Evolutionary conservation across 2,888 invertebrate genomes (phyloP).

Genomic region (Drosophila buzzatii): DNA sequence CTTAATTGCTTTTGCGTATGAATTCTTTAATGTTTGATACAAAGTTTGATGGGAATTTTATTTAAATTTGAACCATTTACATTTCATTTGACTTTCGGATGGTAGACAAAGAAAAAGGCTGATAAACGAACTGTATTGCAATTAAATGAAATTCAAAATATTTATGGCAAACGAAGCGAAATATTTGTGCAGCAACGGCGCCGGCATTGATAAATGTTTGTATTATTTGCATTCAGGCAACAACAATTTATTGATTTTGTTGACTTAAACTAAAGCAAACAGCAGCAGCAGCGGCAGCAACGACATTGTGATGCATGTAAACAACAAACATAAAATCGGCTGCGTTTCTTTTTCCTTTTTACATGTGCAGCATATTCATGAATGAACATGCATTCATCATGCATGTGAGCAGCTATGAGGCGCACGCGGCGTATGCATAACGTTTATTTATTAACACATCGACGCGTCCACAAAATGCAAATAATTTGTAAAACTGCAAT

Average conservation of each 20-base stretch:
- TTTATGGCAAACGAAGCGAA: conserved; percentile 26
- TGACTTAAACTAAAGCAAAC: conserved; percentile 29
- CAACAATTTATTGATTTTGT: conserved; percentile 63
- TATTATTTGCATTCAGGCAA: conserved; percentile 56
- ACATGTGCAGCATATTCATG: conserved; percentile 18
- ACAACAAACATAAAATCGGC: conserved; percentile 10
- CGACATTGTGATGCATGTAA: conserved; percentile 6
- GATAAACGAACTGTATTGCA: conserved; percentile 22
- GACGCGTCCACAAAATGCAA: conserved; percentile 37
- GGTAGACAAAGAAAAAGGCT: conserved; percentile 11
- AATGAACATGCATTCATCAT: conserved; percentile 31
- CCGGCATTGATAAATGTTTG: conserved; percentile 49
- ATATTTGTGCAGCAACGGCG: conserved; percentile 26
- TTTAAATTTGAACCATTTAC: conserved; percentile 3
- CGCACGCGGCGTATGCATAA: conserved; percentile 40
- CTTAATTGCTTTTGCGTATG: background rate
- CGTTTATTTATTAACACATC: conserved; percentile 49
- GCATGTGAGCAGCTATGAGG: conserved; percentile 4
- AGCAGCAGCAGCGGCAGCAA: background rate
- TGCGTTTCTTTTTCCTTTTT: background rate
- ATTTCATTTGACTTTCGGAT: background rate
- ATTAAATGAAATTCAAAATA: conserved; percentile 40
- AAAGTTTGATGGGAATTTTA: background rate
- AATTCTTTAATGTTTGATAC: background rate
- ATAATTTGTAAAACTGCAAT: conserved; percentile 24